Evolutionary conservation across 2,797 vertebrate genomes (phyloP), one percentile per base, ranked within the genome.

Genomic region (Iguana delicatissima): DNA sequence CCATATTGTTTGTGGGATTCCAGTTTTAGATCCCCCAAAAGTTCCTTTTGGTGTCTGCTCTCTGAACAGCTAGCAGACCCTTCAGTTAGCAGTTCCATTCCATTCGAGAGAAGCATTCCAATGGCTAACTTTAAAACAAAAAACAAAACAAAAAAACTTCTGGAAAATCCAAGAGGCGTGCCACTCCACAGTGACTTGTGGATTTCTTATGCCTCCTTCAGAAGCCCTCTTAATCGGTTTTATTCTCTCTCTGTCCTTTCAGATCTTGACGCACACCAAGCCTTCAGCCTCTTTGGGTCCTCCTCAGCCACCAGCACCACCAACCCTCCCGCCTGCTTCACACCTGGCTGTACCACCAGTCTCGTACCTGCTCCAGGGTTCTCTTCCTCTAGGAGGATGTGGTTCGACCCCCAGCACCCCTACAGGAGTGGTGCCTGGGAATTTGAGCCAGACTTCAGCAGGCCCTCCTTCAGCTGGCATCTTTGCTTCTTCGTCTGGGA

Each of bases 221-320:
- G 20, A 35, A n/a, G 6, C 16, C 9, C 26, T 74, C 7, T 72
- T 59, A 83, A 87, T 24, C 35, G 1, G 24, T 10, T 83, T 18
- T 46, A 14, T 10, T 24, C 24, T 46, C 8, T 42, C 6, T 87
- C 57, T 87, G n/a, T 64, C 92, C 76, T 91, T 67, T 42, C 94
- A 99, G 98, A 99, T 99, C 94, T 97, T 99, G 82, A 98, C 98
- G 87, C 98, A 99, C 93, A 97, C 98, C 88, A 99, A 98, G 96
- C 98, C 98, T 0, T 96, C 98, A 7, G 95, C 98, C 12, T 93
- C 95, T 87, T 96, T 97, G 72, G 96, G 94, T 14, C 92, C 93
- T 76, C 93, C 96, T 14, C 95, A 96, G 91, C 96, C 98, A 83
- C 98, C 98, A 2, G 97, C 97, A 10, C 97, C 98, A 90, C 95